Conservation (phyloP, 1,140 invertebrate genomes). For the Neoseiulus cucumeris region DNA sequence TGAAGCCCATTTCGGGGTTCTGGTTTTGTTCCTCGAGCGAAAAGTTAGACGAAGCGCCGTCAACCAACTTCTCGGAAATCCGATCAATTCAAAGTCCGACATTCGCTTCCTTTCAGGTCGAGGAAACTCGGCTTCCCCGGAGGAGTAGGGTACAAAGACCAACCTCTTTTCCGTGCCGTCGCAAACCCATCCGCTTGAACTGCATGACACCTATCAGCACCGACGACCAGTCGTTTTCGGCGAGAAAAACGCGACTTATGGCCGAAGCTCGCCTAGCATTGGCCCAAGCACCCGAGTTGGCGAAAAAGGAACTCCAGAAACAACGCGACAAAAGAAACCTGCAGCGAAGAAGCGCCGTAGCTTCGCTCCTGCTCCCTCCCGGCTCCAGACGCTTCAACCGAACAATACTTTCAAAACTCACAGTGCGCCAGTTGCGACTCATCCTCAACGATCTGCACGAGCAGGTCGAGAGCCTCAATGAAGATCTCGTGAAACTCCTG, state of each 20-base stretch:
- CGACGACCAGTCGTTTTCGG: background rate
- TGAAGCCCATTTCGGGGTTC: too few species aligned
- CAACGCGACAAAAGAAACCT: background rate
- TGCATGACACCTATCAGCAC: constrained; percentile 5
- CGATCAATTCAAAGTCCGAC: too few species aligned
- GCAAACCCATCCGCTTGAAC: constrained; percentile 1
- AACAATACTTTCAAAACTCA: background rate
- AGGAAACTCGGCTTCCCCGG: background rate
- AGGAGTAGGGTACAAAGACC: background rate
- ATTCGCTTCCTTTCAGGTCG: background rate
- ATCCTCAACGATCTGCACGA: background rate
- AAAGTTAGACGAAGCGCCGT: too few species aligned
- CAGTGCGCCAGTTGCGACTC: background rate
- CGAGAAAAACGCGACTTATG: background rate
- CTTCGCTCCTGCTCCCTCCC: background rate
- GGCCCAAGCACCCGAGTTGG: background rate
- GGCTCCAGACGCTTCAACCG: background rate
- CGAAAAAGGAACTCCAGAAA: background rate
- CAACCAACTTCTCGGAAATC: too few species aligned
- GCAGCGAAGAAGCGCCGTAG: background rate
- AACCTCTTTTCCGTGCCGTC: background rate
- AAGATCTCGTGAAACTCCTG: background rate
- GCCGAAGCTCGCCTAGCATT: background rate
- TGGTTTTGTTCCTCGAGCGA: too few species aligned
- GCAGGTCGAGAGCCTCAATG: background rate